A percentile compares a stretch with the other conserved stretches of the same genome.
Conservation (phyloP, 1,140 invertebrate genomes). For the Papilio polytes region DNA sequence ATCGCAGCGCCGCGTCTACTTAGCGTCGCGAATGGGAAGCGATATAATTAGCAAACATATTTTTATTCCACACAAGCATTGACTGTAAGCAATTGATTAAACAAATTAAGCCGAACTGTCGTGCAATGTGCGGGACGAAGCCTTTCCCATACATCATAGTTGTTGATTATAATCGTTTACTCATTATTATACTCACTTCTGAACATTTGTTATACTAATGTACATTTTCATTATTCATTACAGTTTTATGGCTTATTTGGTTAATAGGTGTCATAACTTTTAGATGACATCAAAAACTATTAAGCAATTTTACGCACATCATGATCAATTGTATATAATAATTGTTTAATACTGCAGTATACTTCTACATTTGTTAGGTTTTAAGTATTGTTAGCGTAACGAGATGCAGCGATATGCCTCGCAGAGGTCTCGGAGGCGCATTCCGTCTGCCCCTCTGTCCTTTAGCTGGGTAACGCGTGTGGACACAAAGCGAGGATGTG, state of each 20-base stretch:
- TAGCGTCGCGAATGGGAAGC: constrained; percentile 58
- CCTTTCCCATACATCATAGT: constrained; percentile 1
- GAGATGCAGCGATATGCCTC: background rate
- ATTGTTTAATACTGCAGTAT: background rate
- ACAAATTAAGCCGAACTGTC: constrained; percentile 23
- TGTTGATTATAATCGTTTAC: constrained; percentile 4
- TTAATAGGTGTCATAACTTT: background rate
- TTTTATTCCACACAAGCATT: constrained; percentile 44
- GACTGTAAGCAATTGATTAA: constrained; percentile 28
- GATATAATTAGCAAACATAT: constrained; percentile 64
- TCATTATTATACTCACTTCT: background rate
- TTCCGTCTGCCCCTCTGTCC: constrained; percentile 45
- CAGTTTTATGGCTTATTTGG: background rate
- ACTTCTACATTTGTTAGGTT: background rate
- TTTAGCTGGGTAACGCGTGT: constrained; percentile 64
- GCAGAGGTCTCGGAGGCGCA: background rate
- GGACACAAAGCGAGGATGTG: constrained; percentile 65
- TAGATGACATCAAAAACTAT: background rate
- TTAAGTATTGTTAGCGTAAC: background rate
- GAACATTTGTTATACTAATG: background rate
- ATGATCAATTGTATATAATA: background rate
- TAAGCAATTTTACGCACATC: background rate
- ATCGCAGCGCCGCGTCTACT: constrained; percentile 66
- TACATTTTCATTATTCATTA: background rate
- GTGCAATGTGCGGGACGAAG: background rate